These are phyloP conservation scores for Leptobrachium ailaonicum DNA, from an alignment of 2,113 vertebrate genomes.

Conservation along the genomic window DNA sequence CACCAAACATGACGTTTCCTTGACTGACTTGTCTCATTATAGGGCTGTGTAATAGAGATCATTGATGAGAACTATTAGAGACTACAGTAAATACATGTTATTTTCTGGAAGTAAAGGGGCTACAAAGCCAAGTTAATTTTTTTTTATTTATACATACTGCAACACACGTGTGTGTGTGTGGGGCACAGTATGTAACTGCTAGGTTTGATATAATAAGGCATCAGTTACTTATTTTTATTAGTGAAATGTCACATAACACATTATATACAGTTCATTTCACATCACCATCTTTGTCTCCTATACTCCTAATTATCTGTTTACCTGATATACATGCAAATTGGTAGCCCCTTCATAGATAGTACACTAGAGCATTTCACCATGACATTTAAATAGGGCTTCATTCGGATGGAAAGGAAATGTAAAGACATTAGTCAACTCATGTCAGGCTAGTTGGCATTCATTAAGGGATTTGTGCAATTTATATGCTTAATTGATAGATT, in stretches of 20 bases:
- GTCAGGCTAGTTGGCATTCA: not conserved
- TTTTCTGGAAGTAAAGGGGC: not conserved
- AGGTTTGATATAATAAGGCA: not conserved
- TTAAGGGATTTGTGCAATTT: not conserved
- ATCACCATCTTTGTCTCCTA: too few species aligned
- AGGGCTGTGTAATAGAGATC: conserved; percentile 32
- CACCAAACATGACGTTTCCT: conserved; percentile 32
- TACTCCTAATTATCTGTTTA: too few species aligned
- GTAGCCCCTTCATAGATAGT: too few species aligned
- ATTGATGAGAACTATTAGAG: conserved; percentile 46
- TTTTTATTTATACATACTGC: too few species aligned
- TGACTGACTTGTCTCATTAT: conserved; percentile 47
- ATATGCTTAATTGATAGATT: too few species aligned
- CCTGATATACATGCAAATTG: too few species aligned
- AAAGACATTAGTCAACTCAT: not conserved
- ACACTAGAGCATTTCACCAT: too few species aligned
- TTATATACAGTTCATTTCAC: too few species aligned
- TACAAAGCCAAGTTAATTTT: too few species aligned
- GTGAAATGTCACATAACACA: too few species aligned
- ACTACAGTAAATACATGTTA: conserved; percentile 47
- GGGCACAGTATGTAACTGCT: not conserved
- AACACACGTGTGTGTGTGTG: not conserved
- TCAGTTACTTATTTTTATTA: too few species aligned
- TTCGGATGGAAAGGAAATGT: not conserved
- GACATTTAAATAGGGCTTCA: too few species aligned